Percentiles rank a stretch among this genome's conserved stretches.
These are phyloP conservation scores for Pyrocoelia pectoralis DNA, from an alignment of 2,888 invertebrate species.

Conservation along the genomic window DNA sequence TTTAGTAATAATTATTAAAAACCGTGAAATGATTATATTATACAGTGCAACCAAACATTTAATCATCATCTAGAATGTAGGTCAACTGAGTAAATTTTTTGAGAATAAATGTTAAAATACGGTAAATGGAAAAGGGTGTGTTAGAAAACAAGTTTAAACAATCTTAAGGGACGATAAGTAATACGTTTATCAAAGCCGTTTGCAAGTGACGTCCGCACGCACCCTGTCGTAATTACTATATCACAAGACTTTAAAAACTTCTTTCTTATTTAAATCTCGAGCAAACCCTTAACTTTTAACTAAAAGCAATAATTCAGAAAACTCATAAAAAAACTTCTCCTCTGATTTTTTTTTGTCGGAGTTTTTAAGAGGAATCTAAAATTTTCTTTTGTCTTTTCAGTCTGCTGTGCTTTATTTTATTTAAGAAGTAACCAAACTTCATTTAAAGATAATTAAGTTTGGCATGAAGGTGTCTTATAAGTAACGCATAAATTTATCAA, in stretches of 20 bases:
- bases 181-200: constrained; percentile 34
- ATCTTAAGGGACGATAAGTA: constrained; percentile 20
- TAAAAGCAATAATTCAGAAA: constrained; percentile 26
- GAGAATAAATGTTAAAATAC: not conserved
- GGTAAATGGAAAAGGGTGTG: not conserved
- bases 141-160: constrained; percentile 17
- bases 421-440: not conserved
- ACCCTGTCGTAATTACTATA: constrained; percentile 31
- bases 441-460: not conserved
- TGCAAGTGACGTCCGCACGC: constrained; percentile 34
- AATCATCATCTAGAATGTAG: too few species aligned
- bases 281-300: constrained; percentile 21
- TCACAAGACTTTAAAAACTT: constrained; percentile 24
- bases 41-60: too few species aligned
- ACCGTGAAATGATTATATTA: too few species aligned
- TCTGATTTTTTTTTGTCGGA: not conserved
- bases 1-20: too few species aligned
- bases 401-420: not conserved
- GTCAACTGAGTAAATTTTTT: constrained; percentile 40
- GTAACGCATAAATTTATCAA: too few species aligned
- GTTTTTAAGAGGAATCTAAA: not conserved
- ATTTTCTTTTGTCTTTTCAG: not conserved
- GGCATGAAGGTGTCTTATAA: not conserved
- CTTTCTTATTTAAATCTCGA: constrained; percentile 22
- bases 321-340: constrained; percentile 17